phyloP scores from a whole-genome alignment of 2,888 invertebrate genomes.

The Tupiocoris notatus region DNA sequence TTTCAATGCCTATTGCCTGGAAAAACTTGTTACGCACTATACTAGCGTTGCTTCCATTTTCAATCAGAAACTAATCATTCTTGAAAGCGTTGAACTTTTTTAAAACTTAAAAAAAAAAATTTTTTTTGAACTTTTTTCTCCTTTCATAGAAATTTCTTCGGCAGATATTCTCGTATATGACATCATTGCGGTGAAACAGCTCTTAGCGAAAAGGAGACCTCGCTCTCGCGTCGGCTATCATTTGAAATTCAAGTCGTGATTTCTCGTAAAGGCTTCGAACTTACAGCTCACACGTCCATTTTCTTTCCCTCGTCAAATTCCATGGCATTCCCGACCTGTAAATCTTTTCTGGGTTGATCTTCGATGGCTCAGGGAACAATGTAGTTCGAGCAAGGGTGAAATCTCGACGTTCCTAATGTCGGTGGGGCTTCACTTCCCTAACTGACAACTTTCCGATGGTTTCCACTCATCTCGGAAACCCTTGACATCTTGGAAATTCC shows the following conservation, averaged over 20 bases:
- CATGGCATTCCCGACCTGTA: background rate
- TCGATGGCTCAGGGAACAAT: background rate
- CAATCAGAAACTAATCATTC: no score
- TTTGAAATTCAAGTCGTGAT: conserved; percentile 33
- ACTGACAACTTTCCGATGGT: background rate
- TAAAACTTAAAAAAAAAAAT: no score
- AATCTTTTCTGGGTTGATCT: background rate
- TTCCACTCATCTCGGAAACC: background rate
- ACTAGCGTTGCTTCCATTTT: no score
- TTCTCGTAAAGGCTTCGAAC: background rate
- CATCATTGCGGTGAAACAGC: background rate
- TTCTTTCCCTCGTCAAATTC: background rate
- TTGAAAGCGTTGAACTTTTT: no score
- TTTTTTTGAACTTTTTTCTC: no score
- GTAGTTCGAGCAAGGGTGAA: background rate
- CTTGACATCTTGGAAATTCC: background rate
- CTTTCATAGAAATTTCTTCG: no score
- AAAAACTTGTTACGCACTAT: no score
- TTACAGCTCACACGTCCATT: background rate
- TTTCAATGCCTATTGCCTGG: no score
- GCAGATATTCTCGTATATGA: background rate
- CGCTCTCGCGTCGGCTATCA: conserved; percentile 4
- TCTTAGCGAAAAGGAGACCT: conserved; percentile 9
- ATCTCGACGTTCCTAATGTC: background rate
- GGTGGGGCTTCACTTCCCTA: background rate